These are phyloP conservation scores for Pristionchus pacificus DNA, from an alignment of 1,140 invertebrate genomes.

Conservation along the genomic window DNA sequence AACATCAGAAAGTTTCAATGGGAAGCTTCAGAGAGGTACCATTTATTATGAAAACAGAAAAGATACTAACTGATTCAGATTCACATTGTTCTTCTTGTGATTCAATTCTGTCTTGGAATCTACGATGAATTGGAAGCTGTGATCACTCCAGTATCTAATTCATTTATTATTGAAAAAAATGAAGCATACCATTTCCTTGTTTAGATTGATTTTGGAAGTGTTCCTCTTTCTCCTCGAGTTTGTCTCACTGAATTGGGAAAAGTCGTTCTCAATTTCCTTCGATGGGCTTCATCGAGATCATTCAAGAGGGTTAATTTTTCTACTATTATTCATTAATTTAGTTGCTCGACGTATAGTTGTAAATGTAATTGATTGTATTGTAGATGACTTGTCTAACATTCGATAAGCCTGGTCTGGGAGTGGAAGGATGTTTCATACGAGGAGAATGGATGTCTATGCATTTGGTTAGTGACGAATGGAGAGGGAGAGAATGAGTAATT, in stretches of 20 bases:
- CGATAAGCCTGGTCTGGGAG: not conserved
- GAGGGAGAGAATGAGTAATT: too few relatives aligned
- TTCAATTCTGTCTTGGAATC: not conserved
- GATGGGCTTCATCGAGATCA: not conserved
- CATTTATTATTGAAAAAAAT: not conserved
- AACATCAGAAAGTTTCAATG: not conserved
- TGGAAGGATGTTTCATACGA: not conserved
- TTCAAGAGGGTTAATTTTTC: not conserved
- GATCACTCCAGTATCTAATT: not conserved
- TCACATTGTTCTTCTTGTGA: not conserved
- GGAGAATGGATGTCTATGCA: not conserved
- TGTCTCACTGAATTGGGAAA: not conserved
- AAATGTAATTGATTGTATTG: not conserved
- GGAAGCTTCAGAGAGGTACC: not conserved
- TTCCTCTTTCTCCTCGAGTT: not conserved
- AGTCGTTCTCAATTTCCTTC: not conserved
- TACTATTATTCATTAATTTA: not conserved
- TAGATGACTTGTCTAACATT: not conserved
- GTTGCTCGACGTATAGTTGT: not conserved
- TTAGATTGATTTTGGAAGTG: not conserved
- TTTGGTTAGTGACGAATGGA: too few relatives aligned
- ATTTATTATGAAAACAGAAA: not conserved
- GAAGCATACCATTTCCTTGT: not conserved
- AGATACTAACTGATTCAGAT: not conserved
- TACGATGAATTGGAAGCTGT: not conserved